These are phyloP conservation scores for Syndactyla subalaris DNA, from an alignment of 2,797 vertebrate species.

Conservation along the genomic window DNA sequence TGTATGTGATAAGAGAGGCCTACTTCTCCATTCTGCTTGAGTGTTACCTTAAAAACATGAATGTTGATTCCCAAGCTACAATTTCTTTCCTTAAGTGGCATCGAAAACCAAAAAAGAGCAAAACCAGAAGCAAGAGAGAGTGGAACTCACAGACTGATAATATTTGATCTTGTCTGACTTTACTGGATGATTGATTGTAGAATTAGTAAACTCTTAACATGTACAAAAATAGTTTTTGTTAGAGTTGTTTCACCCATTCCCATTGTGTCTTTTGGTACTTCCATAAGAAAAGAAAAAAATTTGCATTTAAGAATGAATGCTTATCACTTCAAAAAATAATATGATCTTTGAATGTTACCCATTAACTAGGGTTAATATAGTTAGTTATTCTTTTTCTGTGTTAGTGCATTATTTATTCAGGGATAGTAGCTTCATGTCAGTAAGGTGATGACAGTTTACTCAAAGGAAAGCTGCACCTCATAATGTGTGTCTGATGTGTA, in stretches of 20 bases:
- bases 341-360: constrained; percentile 15
- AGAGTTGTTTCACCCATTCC: not conserved
- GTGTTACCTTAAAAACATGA: not conserved
- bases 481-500: not conserved
- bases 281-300: not conserved
- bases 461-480: not conserved
- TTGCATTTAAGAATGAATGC: not conserved
- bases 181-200: not conserved
- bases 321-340: not conserved
- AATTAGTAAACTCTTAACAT: not conserved
- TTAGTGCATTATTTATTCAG: constrained; percentile 9
- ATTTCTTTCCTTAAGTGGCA: not conserved
- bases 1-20: not conserved
- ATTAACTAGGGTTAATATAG: constrained; percentile 19
- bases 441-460: not conserved
- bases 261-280: not conserved
- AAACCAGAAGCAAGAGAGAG: not conserved
- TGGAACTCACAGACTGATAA: not conserved
- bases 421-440: not conserved
- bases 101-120: not conserved
- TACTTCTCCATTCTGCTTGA: not conserved
- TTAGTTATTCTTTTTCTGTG: constrained; percentile 22
- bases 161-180: not conserved
- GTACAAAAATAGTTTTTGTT: not conserved
- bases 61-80: not conserved